Evolutionary conservation across 2,113 vertebrate species (phyloP), one percentile per base, ranked within the genome.

Genomic region (Antigone vipio): DNA sequence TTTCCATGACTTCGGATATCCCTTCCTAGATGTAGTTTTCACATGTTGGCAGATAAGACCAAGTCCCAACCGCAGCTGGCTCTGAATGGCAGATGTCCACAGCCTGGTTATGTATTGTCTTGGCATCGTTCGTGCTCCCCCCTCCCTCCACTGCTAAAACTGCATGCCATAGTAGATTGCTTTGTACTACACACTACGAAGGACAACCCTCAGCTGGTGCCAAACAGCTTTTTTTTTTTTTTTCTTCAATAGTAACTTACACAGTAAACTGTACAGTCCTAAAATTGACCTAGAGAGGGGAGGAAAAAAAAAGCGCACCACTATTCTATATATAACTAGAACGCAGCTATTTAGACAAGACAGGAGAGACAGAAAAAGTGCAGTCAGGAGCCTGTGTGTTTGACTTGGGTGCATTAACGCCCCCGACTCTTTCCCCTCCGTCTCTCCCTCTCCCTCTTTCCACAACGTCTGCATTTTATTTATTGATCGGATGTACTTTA

Each of bases 401-500:
- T 89, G 62, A 58, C n/a, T 89, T 12, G 44, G 44, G 72, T 52
- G 40, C 40, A n/a, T 60, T 66, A 55, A 67, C 7, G 16, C 53
- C 38, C 52, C 50, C 59, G 40, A 12, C 30, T 35, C 47, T 84
- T 64, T 68, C n/a, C 60, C 35, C n/a, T 68, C 50, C 40, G 44
- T 82, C 58, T 40, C 62, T 68, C 50, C 35, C 42, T 81, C 62
- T 44, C 71, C 19, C 13, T 67, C 63, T 26, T 78, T 58, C 81
- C 79, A 77, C 72, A 59, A 85, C 81, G 71, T 93, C 88, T 94
- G 93, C 79, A 32, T 80, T 91, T 92, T 93, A 85, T 96, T 95
- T 97, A 96, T 97, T 78, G 97, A 95, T 69, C n/a, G 75, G 83
- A 59, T 47, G 85, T 42, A 67, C 58, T 95, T 74, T 47, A 56